A percentile compares a stretch with the other conserved stretches of the same genome.
phyloP scores from a whole-genome alignment of 2,113 vertebrate genomes.

The Dendrocopos noguchii region DNA sequence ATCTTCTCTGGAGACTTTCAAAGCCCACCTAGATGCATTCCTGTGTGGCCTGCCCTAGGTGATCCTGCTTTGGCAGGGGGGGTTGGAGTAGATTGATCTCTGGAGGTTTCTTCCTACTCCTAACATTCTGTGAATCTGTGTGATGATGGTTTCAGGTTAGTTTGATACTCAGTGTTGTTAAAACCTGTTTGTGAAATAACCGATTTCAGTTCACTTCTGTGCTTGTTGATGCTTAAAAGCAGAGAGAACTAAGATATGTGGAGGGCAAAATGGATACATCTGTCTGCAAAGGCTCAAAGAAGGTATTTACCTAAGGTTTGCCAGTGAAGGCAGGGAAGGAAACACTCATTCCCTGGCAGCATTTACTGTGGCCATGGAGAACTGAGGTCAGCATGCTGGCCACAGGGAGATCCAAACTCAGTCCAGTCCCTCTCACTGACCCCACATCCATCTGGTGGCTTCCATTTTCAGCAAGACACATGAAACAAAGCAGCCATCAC shows the following conservation, averaged over 20 bases:
- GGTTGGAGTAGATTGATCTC: too few species aligned
- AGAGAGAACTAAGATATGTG: accelerated
- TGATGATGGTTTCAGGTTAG: neutral
- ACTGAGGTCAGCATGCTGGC: neutral
- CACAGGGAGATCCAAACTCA: neutral
- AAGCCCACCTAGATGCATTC: too few species aligned
- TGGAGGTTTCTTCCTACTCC: too few species aligned
- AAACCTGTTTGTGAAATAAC: neutral
- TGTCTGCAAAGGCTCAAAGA: neutral
- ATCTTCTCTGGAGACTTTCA: too few species aligned
- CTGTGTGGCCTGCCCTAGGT: too few species aligned
- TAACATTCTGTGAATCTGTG: too few species aligned
- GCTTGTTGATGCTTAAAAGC: neutral
- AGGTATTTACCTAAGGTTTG: neutral
- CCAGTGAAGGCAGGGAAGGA: neutral
- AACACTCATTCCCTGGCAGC: neutral
- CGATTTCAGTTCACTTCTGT: neutral
- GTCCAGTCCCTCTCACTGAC: neutral
- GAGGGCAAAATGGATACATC: neutral
- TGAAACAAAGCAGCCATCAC: accelerated
- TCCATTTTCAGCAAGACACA: neutral
- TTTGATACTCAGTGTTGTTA: neutral
- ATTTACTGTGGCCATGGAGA: neutral
- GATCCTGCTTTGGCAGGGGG: too few species aligned
- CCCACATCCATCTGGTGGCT: neutral